A percentile compares a stretch with the other conserved stretches of the same genome.
These are phyloP conservation scores for Icerya purchasi DNA, from an alignment of 2,888 invertebrate species.

Conservation along the genomic window DNA sequence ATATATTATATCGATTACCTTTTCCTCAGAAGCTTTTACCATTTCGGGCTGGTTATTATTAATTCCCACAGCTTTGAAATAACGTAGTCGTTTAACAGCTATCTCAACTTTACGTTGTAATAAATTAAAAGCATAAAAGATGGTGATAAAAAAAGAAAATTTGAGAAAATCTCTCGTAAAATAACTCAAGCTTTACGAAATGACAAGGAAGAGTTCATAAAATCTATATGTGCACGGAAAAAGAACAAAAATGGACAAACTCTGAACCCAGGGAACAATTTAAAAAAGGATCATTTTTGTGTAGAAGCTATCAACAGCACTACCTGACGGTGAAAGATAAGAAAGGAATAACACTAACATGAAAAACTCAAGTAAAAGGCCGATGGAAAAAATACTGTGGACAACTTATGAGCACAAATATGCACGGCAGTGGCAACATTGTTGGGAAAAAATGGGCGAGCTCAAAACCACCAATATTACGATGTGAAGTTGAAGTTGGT, in stretches of 20 bases:
- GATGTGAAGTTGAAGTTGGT: background rate
- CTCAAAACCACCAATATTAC: background rate
- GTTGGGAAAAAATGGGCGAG: background rate
- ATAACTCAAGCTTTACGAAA: background rate
- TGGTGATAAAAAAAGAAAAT: background rate
- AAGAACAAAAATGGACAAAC: background rate
- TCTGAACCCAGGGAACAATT: background rate
- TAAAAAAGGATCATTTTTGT: background rate
- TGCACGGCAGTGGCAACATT: background rate
- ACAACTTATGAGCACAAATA: background rate
- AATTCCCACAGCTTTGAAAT: no score
- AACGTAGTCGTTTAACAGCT: no score
- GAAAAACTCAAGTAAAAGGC: background rate
- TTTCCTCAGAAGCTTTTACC: no score
- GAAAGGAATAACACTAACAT: background rate
- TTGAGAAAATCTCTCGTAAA: background rate
- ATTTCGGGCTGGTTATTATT: no score
- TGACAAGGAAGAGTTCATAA: background rate
- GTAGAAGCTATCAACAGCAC: background rate
- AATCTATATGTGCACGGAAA: background rate
- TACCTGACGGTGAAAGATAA: background rate
- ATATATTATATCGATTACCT: no score
- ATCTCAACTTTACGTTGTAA: no score
- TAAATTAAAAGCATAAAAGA: no score
- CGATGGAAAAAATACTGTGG: background rate